Conservation (phyloP, 2,888 invertebrate species). For the Anagyrus pseudococci region DNA sequence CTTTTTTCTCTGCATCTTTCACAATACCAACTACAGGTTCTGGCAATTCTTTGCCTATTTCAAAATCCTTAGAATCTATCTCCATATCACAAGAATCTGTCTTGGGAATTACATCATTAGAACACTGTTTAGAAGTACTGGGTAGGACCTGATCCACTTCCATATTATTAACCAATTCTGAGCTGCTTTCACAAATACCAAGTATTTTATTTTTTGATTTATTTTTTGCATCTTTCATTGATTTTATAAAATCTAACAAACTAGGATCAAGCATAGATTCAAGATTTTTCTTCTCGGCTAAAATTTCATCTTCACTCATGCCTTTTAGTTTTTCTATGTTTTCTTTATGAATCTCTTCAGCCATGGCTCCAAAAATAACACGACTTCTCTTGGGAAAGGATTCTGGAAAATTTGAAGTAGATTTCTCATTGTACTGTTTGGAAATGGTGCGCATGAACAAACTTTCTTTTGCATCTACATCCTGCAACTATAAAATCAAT, state of each 20-base stretch:
- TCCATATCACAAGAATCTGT: constrained; percentile 40
- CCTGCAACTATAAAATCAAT: constrained; percentile 11
- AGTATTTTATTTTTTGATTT: constrained; percentile 49
- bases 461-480: constrained; percentile 42
- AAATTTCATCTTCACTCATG: constrained; percentile 79
- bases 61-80: constrained; percentile 16
- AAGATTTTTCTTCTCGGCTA: constrained; percentile 75
- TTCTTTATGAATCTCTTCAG: constrained; percentile 72
- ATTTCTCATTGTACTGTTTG: constrained; percentile 6
- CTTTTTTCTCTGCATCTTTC: constrained; percentile 65
- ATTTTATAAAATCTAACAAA: constrained; percentile 71
- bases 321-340: constrained; percentile 72
- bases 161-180: constrained; percentile 15
- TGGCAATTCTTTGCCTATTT: constrained; percentile 38
- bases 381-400: constrained; percentile 30
- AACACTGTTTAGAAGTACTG: not conserved
- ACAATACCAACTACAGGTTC: constrained; percentile 50
- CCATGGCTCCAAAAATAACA: constrained; percentile 55
- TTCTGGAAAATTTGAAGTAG: not conserved
- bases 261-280: constrained; percentile 71
- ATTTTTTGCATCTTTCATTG: constrained; percentile 55
- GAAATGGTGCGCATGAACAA: constrained; percentile 45
- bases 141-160: constrained; percentile 23
- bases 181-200: constrained; percentile 1
- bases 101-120: constrained; percentile 5